Evolutionary conservation across 1,140 invertebrate genomes (phyloP), one percentile per base, ranked within the genome.

Genomic region (Bombus difficillimus): DNA sequence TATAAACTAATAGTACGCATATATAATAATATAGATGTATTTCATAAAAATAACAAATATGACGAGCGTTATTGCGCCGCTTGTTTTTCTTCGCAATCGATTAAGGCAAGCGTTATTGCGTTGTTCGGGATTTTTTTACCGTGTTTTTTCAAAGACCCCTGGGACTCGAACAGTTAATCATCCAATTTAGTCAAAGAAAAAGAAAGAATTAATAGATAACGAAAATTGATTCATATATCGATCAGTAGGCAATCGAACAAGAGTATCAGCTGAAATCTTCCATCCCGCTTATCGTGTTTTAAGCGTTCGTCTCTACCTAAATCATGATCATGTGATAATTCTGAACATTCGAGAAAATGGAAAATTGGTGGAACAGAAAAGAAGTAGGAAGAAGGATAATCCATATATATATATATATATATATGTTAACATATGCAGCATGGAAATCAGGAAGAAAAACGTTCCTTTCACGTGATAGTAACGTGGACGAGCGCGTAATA

Each of bases 401-500:
- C 25, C 9, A 13, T 3, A 22, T 9, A 22, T 39, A 28, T 32
- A 10, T 34, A 6, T 39, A 6, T 39, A 8, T 39, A 25, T 62
- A 18, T 47, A 15, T 57, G 81, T 13, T 74, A 72, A 71, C 79
- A 37, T 37, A 79, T 75, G 88, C 88, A 41, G 57, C 79, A 85
- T 89, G 79, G 71, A 89, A 90, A 90, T 87, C 75, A 77, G 85
- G 57, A 85, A 83, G 75, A 66, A 89, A 90, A 89, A 85, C 81
- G 81, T 47, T 74, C 22, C 62, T 82, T 89, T 87, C 89, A 90
- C 86, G 88, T 89, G 89, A 83, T 39, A 15, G 25, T 43, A 62
- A 85, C 89, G 88, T 90, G 89, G 71, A 76, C 78, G 64, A 66
- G 66, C 77, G 53, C 69, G 71, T 87, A 87, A 90, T 85, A 83